phyloP scores from a whole-genome alignment of 2,113 vertebrate species.

The Neolamprologus modestus region DNA sequence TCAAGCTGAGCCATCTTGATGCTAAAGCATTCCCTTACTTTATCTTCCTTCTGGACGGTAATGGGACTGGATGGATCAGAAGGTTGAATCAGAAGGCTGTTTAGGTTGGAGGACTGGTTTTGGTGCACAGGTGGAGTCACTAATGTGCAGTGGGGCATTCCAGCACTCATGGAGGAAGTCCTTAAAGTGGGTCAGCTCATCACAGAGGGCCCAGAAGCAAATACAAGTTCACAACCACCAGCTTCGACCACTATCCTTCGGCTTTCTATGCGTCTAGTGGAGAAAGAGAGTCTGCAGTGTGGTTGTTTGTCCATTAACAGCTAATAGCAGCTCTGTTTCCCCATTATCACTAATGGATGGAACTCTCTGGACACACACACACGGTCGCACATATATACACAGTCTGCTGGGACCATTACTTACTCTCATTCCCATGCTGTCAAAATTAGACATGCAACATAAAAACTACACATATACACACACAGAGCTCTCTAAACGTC shows the following conservation, averaged over 20 bases:
- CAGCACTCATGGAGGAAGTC: background rate
- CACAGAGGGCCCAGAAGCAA: background rate
- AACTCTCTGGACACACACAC: slow-evolving; percentile 45
- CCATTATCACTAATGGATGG: slow-evolving; percentile 68
- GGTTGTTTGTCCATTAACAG: slow-evolving; percentile 65
- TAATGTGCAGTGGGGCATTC: background rate
- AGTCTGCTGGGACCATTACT: slow-evolving; percentile 59
- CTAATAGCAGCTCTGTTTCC: slow-evolving; percentile 60
- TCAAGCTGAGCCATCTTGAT: background rate
- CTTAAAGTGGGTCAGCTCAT: background rate
- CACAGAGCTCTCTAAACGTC: slow-evolving; percentile 38
- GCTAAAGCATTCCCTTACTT: background rate
- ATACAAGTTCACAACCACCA: background rate
- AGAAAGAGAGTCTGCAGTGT: background rate
- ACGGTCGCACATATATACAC: background rate
- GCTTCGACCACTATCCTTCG: background rate
- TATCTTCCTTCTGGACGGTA: background rate
- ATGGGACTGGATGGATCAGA: background rate
- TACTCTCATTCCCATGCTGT: slow-evolving; percentile 66
- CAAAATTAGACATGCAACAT: slow-evolving; percentile 62
- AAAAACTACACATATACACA: slow-evolving; percentile 24
- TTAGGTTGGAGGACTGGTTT: background rate
- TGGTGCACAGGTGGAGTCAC: background rate
- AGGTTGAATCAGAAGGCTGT: background rate
- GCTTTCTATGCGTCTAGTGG: background rate